Evolutionary conservation across 2,888 invertebrate species (phyloP).

Genomic region (Caradrina clavipalpis): DNA sequence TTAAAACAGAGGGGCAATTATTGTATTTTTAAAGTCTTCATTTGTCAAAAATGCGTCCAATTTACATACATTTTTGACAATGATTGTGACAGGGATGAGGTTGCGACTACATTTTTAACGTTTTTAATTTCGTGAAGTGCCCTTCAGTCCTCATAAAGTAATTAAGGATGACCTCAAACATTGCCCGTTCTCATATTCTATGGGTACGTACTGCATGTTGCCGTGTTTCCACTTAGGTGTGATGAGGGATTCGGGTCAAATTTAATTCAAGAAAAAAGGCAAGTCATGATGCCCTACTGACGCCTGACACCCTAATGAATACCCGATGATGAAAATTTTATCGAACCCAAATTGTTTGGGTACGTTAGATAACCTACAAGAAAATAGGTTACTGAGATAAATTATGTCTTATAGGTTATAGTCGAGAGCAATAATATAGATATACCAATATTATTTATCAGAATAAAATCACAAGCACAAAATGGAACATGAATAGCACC

Average conservation of each 20-base stretch:
- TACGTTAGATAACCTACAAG: conserved; percentile 18
- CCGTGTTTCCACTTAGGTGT: conserved; percentile 50
- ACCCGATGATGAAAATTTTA: conserved; percentile 46
- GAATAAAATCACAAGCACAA: conserved; percentile 24
- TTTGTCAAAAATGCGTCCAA: too few species aligned
- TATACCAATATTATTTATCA: conserved; percentile 14
- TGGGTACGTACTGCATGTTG: conserved; percentile 24
- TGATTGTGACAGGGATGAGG: neutral
- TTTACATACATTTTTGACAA: neutral
- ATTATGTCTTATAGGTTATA: neutral
- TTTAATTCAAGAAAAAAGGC: conserved; percentile 57
- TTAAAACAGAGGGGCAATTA: neutral
- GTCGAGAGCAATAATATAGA: neutral
- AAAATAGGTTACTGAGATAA: neutral
- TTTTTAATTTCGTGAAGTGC: neutral
- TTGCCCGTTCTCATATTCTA: conserved; percentile 23
- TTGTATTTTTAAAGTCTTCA: too few species aligned
- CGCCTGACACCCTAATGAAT: conserved; percentile 53
- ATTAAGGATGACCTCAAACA: conserved; percentile 34
- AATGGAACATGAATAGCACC: conserved; percentile 16
- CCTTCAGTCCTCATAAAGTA: conserved; percentile 15
- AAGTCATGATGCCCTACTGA: conserved; percentile 54
- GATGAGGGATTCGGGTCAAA: conserved; percentile 52
- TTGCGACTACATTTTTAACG: neutral
- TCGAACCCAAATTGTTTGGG: conserved; percentile 50